Evolutionary conservation across 2,888 invertebrate species (phyloP).

Genomic region (Fragum whitleyi): DNA sequence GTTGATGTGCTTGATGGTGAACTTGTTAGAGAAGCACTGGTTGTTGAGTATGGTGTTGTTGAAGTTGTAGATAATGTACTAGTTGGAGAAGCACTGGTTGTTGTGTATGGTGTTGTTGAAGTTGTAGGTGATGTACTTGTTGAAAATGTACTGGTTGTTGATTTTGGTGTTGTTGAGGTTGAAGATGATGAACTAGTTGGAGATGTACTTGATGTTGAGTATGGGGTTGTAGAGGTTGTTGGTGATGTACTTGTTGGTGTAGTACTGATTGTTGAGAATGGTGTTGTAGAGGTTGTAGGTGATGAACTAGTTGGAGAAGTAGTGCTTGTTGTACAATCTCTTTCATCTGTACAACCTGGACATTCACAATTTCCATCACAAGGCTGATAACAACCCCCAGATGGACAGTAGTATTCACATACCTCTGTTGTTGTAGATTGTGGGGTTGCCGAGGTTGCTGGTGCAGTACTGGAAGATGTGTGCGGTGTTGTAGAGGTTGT

Average conservation of each 20-base stretch:
- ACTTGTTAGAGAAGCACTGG: not conserved
- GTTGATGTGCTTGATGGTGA: not conserved
- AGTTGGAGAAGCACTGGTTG: not conserved
- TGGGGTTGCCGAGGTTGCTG: not conserved
- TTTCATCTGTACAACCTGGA: too few species aligned
- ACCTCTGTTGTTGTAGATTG: not conserved
- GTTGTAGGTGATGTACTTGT: slow-evolving; percentile 1
- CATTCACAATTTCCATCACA: too few species aligned
- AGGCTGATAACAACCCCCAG: too few species aligned
- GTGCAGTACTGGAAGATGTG: too few species aligned
- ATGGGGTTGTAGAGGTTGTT: slow-evolving; percentile 1
- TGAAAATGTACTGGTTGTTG: not conserved
- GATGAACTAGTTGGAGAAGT: not conserved
- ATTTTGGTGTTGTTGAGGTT: not conserved
- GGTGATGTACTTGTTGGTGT: not conserved
- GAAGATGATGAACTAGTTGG: not conserved
- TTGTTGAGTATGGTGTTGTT: not conserved
- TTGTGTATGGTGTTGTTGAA: slow-evolving; percentile 5
- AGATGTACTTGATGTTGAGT: not conserved
- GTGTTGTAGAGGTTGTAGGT: not conserved
- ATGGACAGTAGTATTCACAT: too few species aligned
- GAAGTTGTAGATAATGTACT: not conserved
- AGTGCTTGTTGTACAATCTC: too few species aligned
- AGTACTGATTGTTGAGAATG: not conserved
- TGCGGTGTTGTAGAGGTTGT: too few species aligned